Conservation (phyloP, 2,113 vertebrate genomes). For the Alouatta palliata region DNA sequence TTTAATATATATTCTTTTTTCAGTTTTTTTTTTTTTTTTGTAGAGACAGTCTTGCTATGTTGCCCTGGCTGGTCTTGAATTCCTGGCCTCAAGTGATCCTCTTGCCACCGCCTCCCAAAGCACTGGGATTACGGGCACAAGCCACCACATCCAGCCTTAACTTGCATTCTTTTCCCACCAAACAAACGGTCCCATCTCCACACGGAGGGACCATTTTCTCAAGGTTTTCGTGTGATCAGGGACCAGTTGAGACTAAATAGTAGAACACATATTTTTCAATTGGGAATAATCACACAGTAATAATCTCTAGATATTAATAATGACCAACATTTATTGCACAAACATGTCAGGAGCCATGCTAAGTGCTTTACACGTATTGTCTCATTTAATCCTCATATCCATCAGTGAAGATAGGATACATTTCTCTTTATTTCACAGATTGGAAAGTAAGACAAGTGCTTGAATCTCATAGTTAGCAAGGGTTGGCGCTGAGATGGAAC, state of each 20-base stretch:
- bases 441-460: slow-evolving; percentile 44
- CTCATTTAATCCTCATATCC: neutral
- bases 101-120: neutral
- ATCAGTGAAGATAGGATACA: slow-evolving; percentile 31
- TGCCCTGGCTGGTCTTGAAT: neutral
- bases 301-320: neutral
- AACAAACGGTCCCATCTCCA: neutral
- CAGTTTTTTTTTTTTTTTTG: neutral
- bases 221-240: neutral
- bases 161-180: neutral
- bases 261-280: neutral
- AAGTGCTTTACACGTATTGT: neutral
- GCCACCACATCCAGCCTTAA: neutral
- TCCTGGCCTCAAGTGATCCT: neutral
- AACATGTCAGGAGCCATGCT: neutral
- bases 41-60: neutral
- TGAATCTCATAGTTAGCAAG: slow-evolving; percentile 47
- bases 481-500: slow-evolving; percentile 47
- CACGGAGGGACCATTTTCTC: neutral
- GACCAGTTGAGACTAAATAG: neutral
- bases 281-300: neutral
- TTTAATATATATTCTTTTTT: neutral
- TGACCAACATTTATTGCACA: neutral
- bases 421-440: slow-evolving; percentile 45
- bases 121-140: neutral